Base-by-base conservation (phyloP, 2,888 invertebrate genomes). In the Selenia dentaria region DNA sequence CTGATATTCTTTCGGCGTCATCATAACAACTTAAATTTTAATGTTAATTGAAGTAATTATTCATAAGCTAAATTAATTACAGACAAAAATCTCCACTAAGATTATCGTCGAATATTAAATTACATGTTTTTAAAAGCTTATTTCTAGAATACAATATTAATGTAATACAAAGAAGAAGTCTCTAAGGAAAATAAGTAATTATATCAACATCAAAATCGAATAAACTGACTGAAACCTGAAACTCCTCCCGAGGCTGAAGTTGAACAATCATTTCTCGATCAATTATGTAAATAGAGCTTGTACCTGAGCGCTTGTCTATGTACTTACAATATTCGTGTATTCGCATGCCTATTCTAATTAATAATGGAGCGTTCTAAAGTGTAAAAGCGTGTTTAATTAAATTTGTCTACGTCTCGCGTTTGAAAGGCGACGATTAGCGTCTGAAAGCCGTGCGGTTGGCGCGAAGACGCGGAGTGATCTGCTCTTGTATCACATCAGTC, bases 361-460 rank as follows among this genome's bases (percentile, higher is more conserved):
- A 78, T 80, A 77, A 75, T 69, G 69, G 68, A 71, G 67, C 68
- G 63, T 67, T 68, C 59, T 60, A 37, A 37, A 67, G 72, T 68
- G 78, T 78, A 70, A 76, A 78, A 80, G 79, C 81, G 59, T 77
- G 73, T 79, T 80, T 81, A 83, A 83, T 84, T 83, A 79, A 83
- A 83, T 85, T 82, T 77, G 78, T 75, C 74, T 74, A 57, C 75
- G 74, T 74, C 74, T 65, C 69, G 54, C 75, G 70, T 80, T 80
- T 79, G 76, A 83, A 79, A 74, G 76, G 76, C 68, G 60, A 60
- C 78, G 82, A 85, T 84, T 83, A 83, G 75, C 73, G 72, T 73
- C 67, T 72, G 70, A 75, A 70, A 80, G 79, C 72, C 55, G 58
- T 73, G 77, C 45, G 78, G 74, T 74, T 59, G 58, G 55, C 48